phyloP scores from a whole-genome alignment of 2,113 vertebrate species.

The Apus apus region DNA sequence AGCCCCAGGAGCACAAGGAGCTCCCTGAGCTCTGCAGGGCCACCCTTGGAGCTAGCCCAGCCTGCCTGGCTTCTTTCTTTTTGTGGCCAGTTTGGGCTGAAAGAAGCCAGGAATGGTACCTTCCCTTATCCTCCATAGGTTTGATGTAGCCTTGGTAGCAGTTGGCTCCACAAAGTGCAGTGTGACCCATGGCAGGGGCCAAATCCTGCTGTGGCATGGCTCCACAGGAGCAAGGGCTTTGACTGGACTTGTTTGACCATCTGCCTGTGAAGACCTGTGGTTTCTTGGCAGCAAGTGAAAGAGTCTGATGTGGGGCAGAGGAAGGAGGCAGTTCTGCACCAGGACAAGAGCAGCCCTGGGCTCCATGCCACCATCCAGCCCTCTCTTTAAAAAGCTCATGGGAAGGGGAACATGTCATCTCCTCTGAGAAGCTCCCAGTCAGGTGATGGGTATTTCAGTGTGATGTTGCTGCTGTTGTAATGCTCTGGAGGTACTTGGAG shows the following conservation, averaged over 20 bases:
- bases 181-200: not conserved
- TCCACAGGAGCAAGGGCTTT: not conserved
- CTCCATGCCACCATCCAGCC: not conserved
- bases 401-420: not conserved
- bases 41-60: not conserved
- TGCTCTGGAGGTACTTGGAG: not conserved
- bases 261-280: not conserved
- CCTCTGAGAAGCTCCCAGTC: not conserved
- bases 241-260: not conserved
- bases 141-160: not conserved
- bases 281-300: not conserved
- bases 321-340: not conserved
- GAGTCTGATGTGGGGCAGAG: too few relatives aligned
- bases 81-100: not conserved
- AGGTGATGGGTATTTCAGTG: not conserved
- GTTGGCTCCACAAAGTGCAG: not conserved
- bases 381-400: not conserved
- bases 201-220: not conserved
- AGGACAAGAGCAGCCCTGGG: not conserved
- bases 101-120: not conserved
- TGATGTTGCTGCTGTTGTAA: not conserved
- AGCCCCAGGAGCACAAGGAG: not conserved
- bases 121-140: rapidly evolving
- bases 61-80: not conserved
- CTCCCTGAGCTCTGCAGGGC: not conserved